phyloP scores from a whole-genome alignment of 1,140 invertebrate genomes.

The Sycophila sp. region DNA sequence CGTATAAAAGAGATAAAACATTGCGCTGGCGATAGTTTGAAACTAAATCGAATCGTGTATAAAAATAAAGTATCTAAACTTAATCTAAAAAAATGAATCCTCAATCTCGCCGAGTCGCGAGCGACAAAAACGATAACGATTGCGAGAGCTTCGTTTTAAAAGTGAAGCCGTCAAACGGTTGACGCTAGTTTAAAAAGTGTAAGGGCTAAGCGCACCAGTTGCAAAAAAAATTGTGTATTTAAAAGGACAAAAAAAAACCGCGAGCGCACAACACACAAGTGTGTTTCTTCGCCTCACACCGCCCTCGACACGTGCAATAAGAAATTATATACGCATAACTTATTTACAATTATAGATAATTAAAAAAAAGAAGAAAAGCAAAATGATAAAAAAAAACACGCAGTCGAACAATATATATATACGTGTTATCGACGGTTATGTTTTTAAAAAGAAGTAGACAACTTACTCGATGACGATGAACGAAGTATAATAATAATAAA shows the following conservation, averaged over 20 bases:
- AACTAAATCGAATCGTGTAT: not conserved
- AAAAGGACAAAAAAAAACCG: not conserved
- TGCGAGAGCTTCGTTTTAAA: not conserved
- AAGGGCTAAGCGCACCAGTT: not conserved
- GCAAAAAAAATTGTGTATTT: not conserved
- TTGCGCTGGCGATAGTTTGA: not conserved
- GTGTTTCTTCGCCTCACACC: constrained; percentile 4
- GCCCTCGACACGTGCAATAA: constrained; percentile 19
- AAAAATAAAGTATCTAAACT: constrained; percentile 11
- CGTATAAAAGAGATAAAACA: not conserved
- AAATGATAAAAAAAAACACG: constrained; percentile 3
- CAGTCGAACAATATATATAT: constrained; percentile 14
- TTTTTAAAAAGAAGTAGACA: constrained; percentile 4
- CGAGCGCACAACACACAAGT: constrained; percentile 9
- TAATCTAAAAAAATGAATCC: no score
- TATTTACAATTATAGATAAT: constrained; percentile 12
- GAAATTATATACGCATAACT: constrained; percentile 23
- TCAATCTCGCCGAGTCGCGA: not conserved
- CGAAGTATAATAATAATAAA: not conserved
- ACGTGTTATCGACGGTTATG: constrained; percentile 23
- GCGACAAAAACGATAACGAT: constrained; percentile 37
- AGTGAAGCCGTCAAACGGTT: not conserved
- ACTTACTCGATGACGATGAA: constrained; percentile 8
- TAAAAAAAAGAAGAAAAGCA: not conserved
- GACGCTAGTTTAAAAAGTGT: not conserved